Evolutionary conservation across 1,140 invertebrate species (phyloP), one percentile per base, ranked within the genome.

Genomic region (Drosophila sulfurigaster): DNA sequence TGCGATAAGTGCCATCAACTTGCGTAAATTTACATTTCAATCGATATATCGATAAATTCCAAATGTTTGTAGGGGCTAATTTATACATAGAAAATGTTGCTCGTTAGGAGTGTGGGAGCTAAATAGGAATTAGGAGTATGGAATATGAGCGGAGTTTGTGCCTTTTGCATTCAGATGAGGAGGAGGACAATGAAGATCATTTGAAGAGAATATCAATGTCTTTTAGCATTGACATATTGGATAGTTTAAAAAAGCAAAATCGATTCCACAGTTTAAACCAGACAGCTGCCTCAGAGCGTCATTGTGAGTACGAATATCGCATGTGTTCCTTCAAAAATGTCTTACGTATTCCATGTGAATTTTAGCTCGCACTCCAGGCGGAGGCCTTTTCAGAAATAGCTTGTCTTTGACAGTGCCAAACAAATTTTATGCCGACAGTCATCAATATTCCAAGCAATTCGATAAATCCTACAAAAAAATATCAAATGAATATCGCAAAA

Each of bases 221-320:
- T 52, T 79, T 86, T 5, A 82, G 75, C 59, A 67, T 86, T 52
- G 82, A 67, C 51, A 56, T 87, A 38, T 79, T 60, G 28, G 57
- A 71, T 13, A 46, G 28, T 41, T 45, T 65, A 20, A 20, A 28
- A 25, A 62, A 52, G 15, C 52, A 62, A 13, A 65, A 64, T 46
- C 56, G 20, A 15, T 41, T 45, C 38, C 32, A 70, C 32, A 66
- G 48, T 15, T 58, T 20, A 1, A 11, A 41, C 35, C 52, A 68
- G 43, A 8, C 28, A 16, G 32, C 7, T 20, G 7, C 13, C 0
- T 5, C 49, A 41, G 54, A 59, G 41, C 57, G 15, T 15, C 45
- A 41, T 8, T 38, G 82, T 86, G 57, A 78, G 78, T 72, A 3
- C 6, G 4, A 11, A 2, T 20, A 15, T 32, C 43, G 35, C 1